Evolutionary conservation across 2,113 vertebrate genomes (phyloP).

Genomic region (Melanostigma gelatinosum): DNA sequence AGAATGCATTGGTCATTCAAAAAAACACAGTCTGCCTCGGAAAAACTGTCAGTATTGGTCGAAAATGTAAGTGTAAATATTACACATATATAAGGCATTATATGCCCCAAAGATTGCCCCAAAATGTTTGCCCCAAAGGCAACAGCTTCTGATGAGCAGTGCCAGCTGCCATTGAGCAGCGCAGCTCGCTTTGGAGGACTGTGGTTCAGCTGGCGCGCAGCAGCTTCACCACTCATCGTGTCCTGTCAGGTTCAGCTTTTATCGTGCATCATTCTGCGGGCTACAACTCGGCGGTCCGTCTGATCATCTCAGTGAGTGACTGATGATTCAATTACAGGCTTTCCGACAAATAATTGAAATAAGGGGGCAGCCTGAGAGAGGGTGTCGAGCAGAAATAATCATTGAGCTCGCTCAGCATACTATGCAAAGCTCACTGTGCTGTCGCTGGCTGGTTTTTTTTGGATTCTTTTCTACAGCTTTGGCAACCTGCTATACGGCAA

Average conservation of each 20-base stretch:
- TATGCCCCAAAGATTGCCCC: no score
- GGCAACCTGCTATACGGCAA: neutral
- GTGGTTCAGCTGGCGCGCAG: neutral
- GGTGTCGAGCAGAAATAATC: neutral
- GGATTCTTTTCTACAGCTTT: neutral
- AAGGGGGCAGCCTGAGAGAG: neutral
- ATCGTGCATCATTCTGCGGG: slow-evolving; percentile 14
- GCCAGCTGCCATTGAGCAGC: slow-evolving; percentile 17
- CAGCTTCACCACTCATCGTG: slow-evolving; percentile 19
- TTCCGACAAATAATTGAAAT: slow-evolving; percentile 18
- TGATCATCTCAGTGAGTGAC: slow-evolving; percentile 23
- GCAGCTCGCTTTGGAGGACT: neutral
- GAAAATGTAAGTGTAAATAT: neutral
- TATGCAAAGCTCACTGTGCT: neutral
- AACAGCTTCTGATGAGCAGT: slow-evolving; percentile 19
- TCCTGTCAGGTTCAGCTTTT: slow-evolving; percentile 27
- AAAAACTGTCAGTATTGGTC: neutral
- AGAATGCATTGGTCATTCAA: neutral
- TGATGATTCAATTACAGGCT: slow-evolving; percentile 2
- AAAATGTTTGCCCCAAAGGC: neutral
- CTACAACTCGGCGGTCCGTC: neutral
- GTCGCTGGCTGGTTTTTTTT: neutral
- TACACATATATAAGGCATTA: neutral
- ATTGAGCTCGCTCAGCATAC: neutral
- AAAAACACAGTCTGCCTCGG: neutral